A percentile compares a stretch with the other conserved stretches of the same genome.
phyloP scores from a whole-genome alignment of 2,888 invertebrate species.

The Euphydryas editha region DNA sequence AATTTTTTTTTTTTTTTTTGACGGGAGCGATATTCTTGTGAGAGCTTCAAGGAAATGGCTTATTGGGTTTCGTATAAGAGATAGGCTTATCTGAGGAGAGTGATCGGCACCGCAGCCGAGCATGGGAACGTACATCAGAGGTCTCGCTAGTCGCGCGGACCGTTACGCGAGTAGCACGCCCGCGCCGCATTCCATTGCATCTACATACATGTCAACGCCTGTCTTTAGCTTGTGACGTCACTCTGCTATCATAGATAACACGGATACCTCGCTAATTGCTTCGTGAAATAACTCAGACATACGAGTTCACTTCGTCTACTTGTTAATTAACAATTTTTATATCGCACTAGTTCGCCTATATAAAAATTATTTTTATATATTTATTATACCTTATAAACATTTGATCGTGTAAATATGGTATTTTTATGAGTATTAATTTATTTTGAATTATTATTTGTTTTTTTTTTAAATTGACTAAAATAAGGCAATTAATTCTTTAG shows the following conservation, averaged over 20 bases:
- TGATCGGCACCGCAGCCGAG: slow-evolving; percentile 60
- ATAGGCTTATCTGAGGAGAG: slow-evolving; percentile 71
- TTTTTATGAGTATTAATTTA: no score
- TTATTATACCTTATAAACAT: not conserved
- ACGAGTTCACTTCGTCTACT: not conserved
- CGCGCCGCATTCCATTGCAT: slow-evolving; percentile 48
- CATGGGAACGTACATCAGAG: slow-evolving; percentile 64
- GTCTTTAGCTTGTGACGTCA: slow-evolving; percentile 49
- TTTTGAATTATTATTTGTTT: no score
- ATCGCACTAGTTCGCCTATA: not conserved
- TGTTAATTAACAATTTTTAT: slow-evolving; percentile 9
- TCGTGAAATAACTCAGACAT: slow-evolving; percentile 3
- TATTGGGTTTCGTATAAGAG: slow-evolving; percentile 79
- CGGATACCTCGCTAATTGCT: slow-evolving; percentile 41
- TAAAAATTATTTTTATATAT: not conserved
- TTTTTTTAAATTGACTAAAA: no score
- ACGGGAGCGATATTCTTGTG: slow-evolving; percentile 76
- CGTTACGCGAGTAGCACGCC: slow-evolving; percentile 55
- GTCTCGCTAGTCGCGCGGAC: slow-evolving; percentile 55
- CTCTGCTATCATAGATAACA: slow-evolving; percentile 44
- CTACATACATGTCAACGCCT: slow-evolving; percentile 59
- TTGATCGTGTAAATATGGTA: no score
- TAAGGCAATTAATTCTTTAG: no score
- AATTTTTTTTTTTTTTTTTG: slow-evolving; percentile 74
- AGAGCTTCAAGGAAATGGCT: slow-evolving; percentile 80